Base-by-base conservation (phyloP, 2,888 invertebrate species). In the Hirtodrosophila histrioides region DNA sequence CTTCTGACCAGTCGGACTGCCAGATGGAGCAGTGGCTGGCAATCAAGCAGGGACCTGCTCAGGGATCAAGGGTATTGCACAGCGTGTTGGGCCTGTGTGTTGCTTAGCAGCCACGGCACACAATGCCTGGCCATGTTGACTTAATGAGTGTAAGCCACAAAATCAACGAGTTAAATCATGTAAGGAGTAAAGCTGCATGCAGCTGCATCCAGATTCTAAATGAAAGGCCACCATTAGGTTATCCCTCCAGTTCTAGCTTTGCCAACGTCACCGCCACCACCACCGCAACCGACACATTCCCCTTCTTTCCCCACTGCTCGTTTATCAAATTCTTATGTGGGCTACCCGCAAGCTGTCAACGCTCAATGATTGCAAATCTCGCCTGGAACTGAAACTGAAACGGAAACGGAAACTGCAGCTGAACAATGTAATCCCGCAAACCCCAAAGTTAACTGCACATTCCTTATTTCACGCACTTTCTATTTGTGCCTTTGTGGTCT, bases 101-200 rank as follows among this genome's bases (percentile, higher is more conserved):
- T 41, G 57, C 56, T 46, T 57, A 45, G 62, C 37, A 39, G 48
- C 45, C 44, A 46, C 24, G 17, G 33, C 63, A 67, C 67, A 83
- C 83, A 82, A 78, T 69, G 63, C 43, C 53, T 33, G 50, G 45
- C 65, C 63, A 76, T 73, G 74, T 73, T 75, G 65, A 75, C 74
- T 72, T 84, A 85, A 85, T 86, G 88, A 88, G 71, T 74, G 65
- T 85, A 67, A 73, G 78, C 88, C 87, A 72, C 82, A 85, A 84
- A 79, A 83, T 86, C 79, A 83, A 82, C 84, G 81, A 80, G 73
- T 84, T 75, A 70, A 74, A 74, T 75, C 82, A 69, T 69, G 67
- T 65, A 69, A 75, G 71, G 75, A 68, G 77, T 63, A 62, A 62
- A 81, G 68, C 71, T 55, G 49, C 60, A 65, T 56, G 51, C 53